Base-by-base conservation (phyloP, 1,140 invertebrate genomes). In the Diachasmimorpha longicaudata region DNA sequence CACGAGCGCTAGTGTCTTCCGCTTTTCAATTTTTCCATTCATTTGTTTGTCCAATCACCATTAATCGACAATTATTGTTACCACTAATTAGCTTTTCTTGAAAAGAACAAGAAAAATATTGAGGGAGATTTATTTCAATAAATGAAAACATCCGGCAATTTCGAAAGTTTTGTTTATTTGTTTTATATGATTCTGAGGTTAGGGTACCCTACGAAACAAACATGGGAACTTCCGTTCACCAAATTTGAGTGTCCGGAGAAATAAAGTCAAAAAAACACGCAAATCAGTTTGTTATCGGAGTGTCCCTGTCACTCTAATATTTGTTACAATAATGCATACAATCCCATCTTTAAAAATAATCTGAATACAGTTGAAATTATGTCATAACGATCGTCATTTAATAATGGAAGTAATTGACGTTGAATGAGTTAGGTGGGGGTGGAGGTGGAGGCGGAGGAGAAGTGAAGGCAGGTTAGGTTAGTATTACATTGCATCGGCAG, bases 381-480 rank as follows among this genome's bases (percentile, higher is more conserved):
- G 55, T 46, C n/a, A 67, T 46, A 73, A 73, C 44, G 44, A 44
- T 55, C 39, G 31, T 16, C 16, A 25, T 66, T 66, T 72, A 72
- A 72, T 72, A 72, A 72, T 72, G 63, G 70, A 72, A 25, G 21
- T 31, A 31, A 55, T 55, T 55, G 48, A 19, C 8, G 19, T 19
- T 55, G 6, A 31, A 25, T 25, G 23, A 31, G 58, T 63, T 3
- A 16, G 21, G 52, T 21, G 21, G n/a, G n/a, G n/a, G n/a, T n/a
- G n/a, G n/a, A n/a, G n/a, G n/a, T n/a, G n/a, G n/a, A n/a, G n/a
- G n/a, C n/a, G n/a, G n/a, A n/a, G 10, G 14, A 21, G 9, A 16
- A 19, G 14, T 16, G 16, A 3, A 16, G 52, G 21, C 3, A 21
- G 52, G 52, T 58, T 58, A 58, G 52, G 52, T 16, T 58, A 63